Base-by-base conservation (phyloP, 2,888 invertebrate species). In the Nephrocerus scutellatus region DNA sequence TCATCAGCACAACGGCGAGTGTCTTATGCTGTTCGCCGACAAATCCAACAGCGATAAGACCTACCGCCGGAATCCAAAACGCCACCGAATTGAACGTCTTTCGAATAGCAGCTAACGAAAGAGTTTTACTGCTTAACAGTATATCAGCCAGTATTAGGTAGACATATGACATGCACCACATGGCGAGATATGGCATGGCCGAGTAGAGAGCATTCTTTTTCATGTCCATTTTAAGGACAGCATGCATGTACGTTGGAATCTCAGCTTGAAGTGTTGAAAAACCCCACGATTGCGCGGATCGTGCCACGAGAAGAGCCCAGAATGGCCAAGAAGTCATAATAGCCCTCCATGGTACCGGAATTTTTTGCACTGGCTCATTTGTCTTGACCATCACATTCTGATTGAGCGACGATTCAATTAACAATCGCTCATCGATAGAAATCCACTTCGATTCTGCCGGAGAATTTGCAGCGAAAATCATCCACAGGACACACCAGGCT, bases 231-330 rank as follows among this genome's bases (percentile, higher is more conserved):
- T 70, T 62, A 0, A 82, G 66, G 1, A 80, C 74, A 28, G 72
- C 70, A 39, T 75, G 74, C 72, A 84, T 74, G 52, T 82, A 84
- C 1, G 75, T 75, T 0, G 84, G 83, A 52, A 81, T 77, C 59
- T 82, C 76, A 0, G 80, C 80, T 51, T 82, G 70, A 2, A 84
- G 62, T 0, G 79, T 81, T 70, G 78, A 80, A 54, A 77, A 80
- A 2, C 82, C 82, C 82, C 82, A 84, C 45, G 78, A 77, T 44
- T 80, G 76, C 0, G 77, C 74, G 39, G 76, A 72, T 52, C 81
- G 79, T 0, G 74, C 75, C 1, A 79, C 59, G 7, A 75, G 57
- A 3, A 63, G 33, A 0, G 63, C 56, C 76, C 76, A 79, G 58
- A 84, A 74, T 0, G 83, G 82, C 1, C 74, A 44, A 0, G 82